A percentile compares a stretch with the other conserved stretches of the same genome.
Conservation (phyloP, 2,797 vertebrate species). For the Anguilla megastoma region DNA sequence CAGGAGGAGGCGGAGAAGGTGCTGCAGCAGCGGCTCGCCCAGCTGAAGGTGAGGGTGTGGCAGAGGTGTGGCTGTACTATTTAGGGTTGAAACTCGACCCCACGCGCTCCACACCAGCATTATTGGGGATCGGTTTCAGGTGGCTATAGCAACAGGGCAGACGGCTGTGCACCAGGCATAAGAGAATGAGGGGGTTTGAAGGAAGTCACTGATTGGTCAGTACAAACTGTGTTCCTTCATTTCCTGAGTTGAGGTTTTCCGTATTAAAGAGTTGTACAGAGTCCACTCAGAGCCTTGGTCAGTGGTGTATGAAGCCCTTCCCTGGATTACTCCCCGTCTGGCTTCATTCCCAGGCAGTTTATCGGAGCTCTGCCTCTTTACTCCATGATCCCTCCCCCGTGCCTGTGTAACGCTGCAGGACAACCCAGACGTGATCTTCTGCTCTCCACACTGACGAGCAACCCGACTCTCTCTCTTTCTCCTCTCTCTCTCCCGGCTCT, state of each 20-base stretch:
- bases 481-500: not conserved
- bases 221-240: constrained; percentile 24
- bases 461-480: not conserved
- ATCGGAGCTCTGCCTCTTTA: constrained; percentile 56
- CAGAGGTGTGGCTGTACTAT: constrained; percentile 6
- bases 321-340: constrained; percentile 53
- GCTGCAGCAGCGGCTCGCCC: constrained; percentile 73
- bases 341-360: constrained; percentile 64
- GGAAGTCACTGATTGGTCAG: constrained; percentile 31
- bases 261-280: not conserved
- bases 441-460: not conserved
- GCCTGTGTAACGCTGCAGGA: not conserved
- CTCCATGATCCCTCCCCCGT: constrained; percentile 54
- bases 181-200: not conserved
- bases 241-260: constrained; percentile 32
- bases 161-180: not conserved
- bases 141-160: not conserved
- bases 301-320: constrained; percentile 59
- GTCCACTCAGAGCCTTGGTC: constrained; percentile 43
- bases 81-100: constrained; percentile 25
- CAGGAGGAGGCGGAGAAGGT: constrained; percentile 76
- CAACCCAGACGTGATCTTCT: not conserved
- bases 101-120: not conserved
- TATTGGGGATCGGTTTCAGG: not conserved
- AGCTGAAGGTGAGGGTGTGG: constrained; percentile 71